Evolutionary conservation across 2,113 vertebrate genomes (phyloP).

Genomic region (Scatophagus argus): DNA sequence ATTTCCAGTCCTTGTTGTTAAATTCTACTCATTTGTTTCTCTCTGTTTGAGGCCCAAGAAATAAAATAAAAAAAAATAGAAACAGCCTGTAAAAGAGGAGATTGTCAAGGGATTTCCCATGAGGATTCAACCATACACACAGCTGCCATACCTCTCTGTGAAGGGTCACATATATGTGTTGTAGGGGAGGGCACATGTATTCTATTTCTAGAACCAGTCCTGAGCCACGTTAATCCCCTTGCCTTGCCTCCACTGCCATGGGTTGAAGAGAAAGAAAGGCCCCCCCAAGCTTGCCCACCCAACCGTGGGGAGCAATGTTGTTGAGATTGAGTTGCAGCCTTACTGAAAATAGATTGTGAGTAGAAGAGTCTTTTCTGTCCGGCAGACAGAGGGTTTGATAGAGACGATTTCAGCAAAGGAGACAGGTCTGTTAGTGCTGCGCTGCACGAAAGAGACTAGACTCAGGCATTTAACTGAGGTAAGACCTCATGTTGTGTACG

Average conservation of each 20-base stretch:
- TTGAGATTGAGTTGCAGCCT: slow-evolving; percentile 82
- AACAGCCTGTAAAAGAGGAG: not conserved
- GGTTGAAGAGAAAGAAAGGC: slow-evolving; percentile 58
- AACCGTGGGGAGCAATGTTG: slow-evolving; percentile 60
- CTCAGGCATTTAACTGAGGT: slow-evolving; percentile 68
- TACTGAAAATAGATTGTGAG: slow-evolving; percentile 83
- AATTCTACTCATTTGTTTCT: slow-evolving; percentile 31
- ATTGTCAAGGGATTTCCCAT: slow-evolving; percentile 54
- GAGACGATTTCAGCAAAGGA: slow-evolving; percentile 54
- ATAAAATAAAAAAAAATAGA: not conserved
- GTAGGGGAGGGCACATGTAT: slow-evolving; percentile 61
- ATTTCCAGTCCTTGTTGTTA: slow-evolving; percentile 58
- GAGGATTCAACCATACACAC: slow-evolving; percentile 35
- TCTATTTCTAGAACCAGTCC: slow-evolving; percentile 81
- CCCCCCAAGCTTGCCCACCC: slow-evolving; percentile 34
- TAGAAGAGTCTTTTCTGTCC: slow-evolving; percentile 66
- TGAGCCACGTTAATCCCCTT: slow-evolving; percentile 80
- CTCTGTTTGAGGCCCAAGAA: slow-evolving; percentile 10
- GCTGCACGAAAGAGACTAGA: slow-evolving; percentile 57
- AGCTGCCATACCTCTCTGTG: slow-evolving; percentile 62
- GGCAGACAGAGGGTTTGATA: slow-evolving; percentile 69
- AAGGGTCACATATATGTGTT: slow-evolving; percentile 65
- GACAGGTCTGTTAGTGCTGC: slow-evolving; percentile 56
- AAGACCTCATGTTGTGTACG: slow-evolving; percentile 52
- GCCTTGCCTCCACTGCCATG: slow-evolving; percentile 59